Base-by-base conservation (phyloP, 2,797 vertebrate species). In the Aeoliscus strigatus region DNA sequence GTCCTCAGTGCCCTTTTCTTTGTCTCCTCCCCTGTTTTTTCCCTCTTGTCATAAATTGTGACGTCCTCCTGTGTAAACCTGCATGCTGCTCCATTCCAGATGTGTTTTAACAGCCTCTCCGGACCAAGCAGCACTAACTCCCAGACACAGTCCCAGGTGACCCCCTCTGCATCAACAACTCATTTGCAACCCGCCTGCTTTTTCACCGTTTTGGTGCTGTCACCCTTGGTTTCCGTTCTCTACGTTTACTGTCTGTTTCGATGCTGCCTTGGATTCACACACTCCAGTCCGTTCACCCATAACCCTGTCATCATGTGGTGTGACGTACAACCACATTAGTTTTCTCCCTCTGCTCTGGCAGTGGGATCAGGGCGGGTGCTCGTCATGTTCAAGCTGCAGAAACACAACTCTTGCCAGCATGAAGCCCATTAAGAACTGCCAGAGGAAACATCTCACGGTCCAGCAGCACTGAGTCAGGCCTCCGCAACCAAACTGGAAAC, bases 71-170 rank as follows among this genome's bases (percentile, higher is more conserved):
- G 72, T 59, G 41, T 43, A 44, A 69, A 34, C 40, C 40, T 51
- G 62, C 50, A 49, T 67, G 56, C 51, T 59, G 58, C 60, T 79
- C 52, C 10, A 0, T 33, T 74, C 78, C 82, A 85, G 85, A 86
- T 87, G 79, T 79, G 73, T n/a, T 54, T 77, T 77, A 71, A 77
- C 9, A 5, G 66, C 54, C 52, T 68, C 71, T 79, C 54, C 47
- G 39, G 47, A 70, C 39, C 62, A 44, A 47, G 56, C 47, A 62
- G 36, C 27, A 12, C n/a, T n/a, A n/a, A n/a, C n/a, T n/a, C n/a
- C n/a, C 39, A 49, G 13, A 4, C 45, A 27, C 36, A 43, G 28
- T 12, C 17, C 45, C 51, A 14, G 18, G 39, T 1, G 14, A 57
- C 28, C 25, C 31, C 44, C 56, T 12, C 12, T 15, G 43, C 27